Conservation (phyloP, 2,113 vertebrate genomes). For the Gobio gobio region DNA sequence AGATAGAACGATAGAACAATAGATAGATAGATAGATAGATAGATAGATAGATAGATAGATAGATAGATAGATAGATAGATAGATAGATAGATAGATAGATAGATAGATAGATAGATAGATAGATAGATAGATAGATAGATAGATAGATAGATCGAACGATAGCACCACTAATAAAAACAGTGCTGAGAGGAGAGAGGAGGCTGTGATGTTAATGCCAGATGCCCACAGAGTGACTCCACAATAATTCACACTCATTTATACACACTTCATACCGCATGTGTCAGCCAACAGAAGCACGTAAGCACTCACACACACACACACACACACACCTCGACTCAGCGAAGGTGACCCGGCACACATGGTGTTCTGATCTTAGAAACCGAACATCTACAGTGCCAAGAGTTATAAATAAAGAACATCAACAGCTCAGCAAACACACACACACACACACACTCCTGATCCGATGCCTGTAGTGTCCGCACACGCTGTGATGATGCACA, state of each 20-base stretch:
- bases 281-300: constrained; percentile 9
- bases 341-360: constrained; percentile 44
- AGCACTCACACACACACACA: background rate
- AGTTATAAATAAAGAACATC: constrained; percentile 6
- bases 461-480: background rate
- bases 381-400: background rate
- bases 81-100: background rate
- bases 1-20: too few relatives aligned
- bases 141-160: too few relatives aligned
- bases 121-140: background rate
- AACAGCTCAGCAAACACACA: background rate
- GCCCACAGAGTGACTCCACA: constrained; percentile 3
- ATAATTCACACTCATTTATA: constrained; percentile 44
- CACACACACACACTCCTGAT: constrained; percentile 2
- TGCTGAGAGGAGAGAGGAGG: background rate
- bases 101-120: background rate
- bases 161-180: background rate
- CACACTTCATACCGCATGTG: constrained; percentile 20
- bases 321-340: background rate
- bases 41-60: too few relatives aligned
- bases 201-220: background rate
- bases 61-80: too few relatives aligned
- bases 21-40: background rate
- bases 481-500: background rate
- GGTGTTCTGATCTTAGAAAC: background rate